These are phyloP conservation scores for Drosophila pandora DNA, from an alignment of 1,140 invertebrate genomes.

Conservation along the genomic window DNA sequence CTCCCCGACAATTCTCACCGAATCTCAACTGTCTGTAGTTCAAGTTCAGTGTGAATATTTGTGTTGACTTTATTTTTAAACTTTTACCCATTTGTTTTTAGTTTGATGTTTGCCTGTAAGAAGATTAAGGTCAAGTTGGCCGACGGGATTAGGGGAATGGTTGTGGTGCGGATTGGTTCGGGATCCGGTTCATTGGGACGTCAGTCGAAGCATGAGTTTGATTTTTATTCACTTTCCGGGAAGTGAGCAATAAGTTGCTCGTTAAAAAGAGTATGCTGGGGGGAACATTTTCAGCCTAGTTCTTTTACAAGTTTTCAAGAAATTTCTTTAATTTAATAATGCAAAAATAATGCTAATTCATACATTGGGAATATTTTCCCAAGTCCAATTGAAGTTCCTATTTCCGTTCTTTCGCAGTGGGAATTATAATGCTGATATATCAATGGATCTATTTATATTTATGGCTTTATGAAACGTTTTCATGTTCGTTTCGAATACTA, in stretches of 20 bases:
- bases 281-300: no score
- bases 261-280: not conserved
- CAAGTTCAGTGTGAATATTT: constrained; percentile 66
- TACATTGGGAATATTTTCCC: not conserved
- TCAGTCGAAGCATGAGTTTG: constrained; percentile 32
- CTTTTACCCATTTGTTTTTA: constrained; percentile 60
- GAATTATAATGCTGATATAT: constrained; percentile 15
- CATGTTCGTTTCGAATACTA: not conserved
- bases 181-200: constrained; percentile 28
- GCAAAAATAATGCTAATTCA: not conserved
- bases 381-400: not conserved
- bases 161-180: constrained; percentile 8
- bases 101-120: constrained; percentile 55
- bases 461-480: not conserved
- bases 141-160: constrained; percentile 4
- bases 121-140: constrained; percentile 74
- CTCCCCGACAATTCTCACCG: not conserved
- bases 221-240: constrained; percentile 43
- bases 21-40: constrained; percentile 27
- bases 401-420: not conserved
- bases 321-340: not conserved
- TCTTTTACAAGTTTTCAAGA: not conserved
- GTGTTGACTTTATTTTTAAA: constrained; percentile 66
- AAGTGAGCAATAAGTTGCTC: constrained; percentile 20
- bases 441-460: constrained; percentile 8